A percentile compares a stretch with the other conserved stretches of the same genome.
Conservation (phyloP, 2,888 invertebrate genomes). For the Lycia hirtaria region DNA sequence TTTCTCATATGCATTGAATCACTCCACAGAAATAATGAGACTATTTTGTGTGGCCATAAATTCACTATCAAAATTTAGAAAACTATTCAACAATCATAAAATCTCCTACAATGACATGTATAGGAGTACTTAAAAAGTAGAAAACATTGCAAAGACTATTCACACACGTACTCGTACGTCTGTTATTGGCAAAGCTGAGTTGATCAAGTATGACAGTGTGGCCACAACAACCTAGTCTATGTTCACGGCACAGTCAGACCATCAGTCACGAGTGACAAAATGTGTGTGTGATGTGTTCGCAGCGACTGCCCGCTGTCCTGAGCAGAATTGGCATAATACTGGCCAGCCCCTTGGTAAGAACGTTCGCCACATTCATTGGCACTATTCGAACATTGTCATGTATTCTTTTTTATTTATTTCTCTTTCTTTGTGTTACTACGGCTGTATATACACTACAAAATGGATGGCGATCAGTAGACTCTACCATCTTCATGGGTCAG, state of each 20-base stretch:
- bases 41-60: constrained; percentile 81
- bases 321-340: constrained; percentile 98
- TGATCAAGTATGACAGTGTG: constrained; percentile 46
- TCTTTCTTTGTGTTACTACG: constrained; percentile 15
- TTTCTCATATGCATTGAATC: constrained; percentile 52
- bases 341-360: constrained; percentile 97
- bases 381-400: constrained; percentile 68
- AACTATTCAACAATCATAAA: constrained; percentile 35
- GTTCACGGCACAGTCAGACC: constrained; percentile 80
- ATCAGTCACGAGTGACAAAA: constrained; percentile 83
- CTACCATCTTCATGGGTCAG: constrained; percentile 7
- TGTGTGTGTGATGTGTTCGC: constrained; percentile 90
- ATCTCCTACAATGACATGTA: constrained; percentile 27
- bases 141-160: constrained; percentile 82
- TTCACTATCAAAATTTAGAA: constrained; percentile 44
- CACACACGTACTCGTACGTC: constrained; percentile 9
- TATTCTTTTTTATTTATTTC: constrained; percentile 40
- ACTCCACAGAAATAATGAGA: constrained; percentile 59
- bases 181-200: constrained; percentile 20
- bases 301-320: constrained; percentile 98
- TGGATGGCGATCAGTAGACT: constrained; percentile 16
- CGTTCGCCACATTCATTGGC: constrained; percentile 81
- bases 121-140: constrained; percentile 39
- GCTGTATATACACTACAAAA: constrained; percentile 26
- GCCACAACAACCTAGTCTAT: constrained; percentile 81